Conservation (phyloP, 2,888 invertebrate genomes). For the Trachelus stipa region DNA sequence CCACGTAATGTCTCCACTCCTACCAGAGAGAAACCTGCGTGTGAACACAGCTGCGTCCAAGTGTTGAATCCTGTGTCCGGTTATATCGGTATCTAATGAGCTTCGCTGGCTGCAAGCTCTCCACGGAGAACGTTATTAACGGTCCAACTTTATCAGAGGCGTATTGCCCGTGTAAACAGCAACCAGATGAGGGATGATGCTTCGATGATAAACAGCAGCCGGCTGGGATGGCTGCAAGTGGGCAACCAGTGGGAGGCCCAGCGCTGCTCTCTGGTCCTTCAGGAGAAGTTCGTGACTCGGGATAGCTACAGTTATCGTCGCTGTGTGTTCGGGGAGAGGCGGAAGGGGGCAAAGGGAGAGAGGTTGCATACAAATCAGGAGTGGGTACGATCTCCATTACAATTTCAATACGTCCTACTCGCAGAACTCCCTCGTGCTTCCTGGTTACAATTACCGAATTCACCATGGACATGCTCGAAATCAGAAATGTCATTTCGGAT, state of each 20-base stretch:
- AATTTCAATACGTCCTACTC: neutral
- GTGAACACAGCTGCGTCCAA: neutral
- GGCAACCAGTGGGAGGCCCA: neutral
- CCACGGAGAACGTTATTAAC: slow-evolving; percentile 33
- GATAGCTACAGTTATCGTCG: neutral
- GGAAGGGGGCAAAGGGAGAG: neutral
- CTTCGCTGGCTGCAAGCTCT: neutral
- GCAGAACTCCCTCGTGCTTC: slow-evolving; percentile 1
- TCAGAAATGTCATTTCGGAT: too few species aligned
- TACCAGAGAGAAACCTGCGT: neutral
- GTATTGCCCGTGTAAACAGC: slow-evolving; percentile 12
- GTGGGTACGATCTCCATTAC: neutral
- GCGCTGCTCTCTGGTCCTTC: neutral
- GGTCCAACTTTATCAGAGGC: slow-evolving; percentile 38
- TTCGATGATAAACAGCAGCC: slow-evolving; percentile 33
- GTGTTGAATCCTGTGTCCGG: neutral
- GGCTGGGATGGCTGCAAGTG: neutral
- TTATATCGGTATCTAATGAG: neutral
- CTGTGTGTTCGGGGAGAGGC: neutral
- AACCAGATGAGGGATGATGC: slow-evolving; percentile 36
- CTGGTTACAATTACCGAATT: too few species aligned
- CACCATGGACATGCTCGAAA: too few species aligned
- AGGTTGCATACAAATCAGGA: slow-evolving; percentile 15
- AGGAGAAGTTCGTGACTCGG: neutral
- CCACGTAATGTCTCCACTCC: neutral